Conservation (phyloP, 2,113 vertebrate genomes). For the Vimba vimba region DNA sequence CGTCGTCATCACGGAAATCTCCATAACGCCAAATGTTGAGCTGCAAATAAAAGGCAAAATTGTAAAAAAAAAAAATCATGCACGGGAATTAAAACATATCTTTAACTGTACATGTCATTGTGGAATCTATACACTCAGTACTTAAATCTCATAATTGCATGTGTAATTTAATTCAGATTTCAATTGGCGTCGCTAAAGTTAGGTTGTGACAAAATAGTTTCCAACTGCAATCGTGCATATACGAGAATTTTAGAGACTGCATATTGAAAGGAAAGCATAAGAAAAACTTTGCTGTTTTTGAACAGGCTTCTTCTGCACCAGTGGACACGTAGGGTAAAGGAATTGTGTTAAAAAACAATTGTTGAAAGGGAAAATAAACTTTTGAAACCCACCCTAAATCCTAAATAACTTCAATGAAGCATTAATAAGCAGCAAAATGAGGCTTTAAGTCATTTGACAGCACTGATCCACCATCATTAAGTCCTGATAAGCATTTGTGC, state of each 20-base stretch:
- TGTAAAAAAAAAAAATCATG: too few relatives aligned
- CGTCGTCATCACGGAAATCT: constrained; percentile 89
- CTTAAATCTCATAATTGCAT: not conserved
- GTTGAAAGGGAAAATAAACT: not conserved
- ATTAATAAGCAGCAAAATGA: not conserved
- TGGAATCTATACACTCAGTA: not conserved
- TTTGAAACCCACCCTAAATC: not conserved
- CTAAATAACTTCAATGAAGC: not conserved
- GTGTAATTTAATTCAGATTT: not conserved
- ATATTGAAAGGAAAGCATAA: not conserved
- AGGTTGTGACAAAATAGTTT: not conserved
- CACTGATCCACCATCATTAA: constrained; percentile 31
- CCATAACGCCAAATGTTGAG: constrained; percentile 95
- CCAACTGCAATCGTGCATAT: not conserved
- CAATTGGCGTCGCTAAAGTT: not conserved
- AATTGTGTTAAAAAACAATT: not conserved
- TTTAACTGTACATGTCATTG: not conserved
- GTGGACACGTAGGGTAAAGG: not conserved
- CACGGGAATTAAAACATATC: not conserved
- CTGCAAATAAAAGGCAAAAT: constrained; percentile 64
- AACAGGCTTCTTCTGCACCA: not conserved
- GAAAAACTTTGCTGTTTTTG: not conserved
- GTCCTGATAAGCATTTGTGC: constrained; percentile 9
- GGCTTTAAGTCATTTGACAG: not conserved
- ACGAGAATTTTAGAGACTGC: not conserved